phyloP scores from a whole-genome alignment of 2,888 invertebrate species.

The Cheilosia vernalis region DNA sequence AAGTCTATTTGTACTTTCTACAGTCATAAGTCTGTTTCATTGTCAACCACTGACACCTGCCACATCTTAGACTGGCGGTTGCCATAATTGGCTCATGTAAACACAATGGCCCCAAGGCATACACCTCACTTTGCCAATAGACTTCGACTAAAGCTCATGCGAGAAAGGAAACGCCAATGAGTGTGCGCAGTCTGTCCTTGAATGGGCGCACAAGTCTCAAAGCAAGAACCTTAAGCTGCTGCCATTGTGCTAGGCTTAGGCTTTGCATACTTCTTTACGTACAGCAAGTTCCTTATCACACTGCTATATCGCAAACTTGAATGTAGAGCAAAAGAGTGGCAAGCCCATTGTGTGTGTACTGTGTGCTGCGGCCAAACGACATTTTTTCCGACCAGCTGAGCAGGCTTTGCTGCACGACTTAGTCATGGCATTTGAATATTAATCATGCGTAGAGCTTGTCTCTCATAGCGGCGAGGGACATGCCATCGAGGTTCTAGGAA shows the following conservation, averaged over 20 bases:
- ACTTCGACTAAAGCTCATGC: constrained; percentile 2
- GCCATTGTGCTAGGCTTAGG: constrained; percentile 31
- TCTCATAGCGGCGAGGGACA: constrained; percentile 6
- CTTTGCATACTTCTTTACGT: constrained; percentile 22
- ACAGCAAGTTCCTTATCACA: constrained; percentile 38
- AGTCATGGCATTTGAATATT: constrained; percentile 75
- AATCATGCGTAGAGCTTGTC: constrained; percentile 68
- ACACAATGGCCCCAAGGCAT: constrained; percentile 31
- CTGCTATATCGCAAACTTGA: constrained; percentile 28
- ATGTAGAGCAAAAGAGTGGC: constrained; percentile 42
- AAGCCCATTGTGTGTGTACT: constrained; percentile 16
- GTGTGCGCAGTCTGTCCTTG: constrained; percentile 35
- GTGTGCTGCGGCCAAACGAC: constrained; percentile 24
- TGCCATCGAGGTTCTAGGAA: constrained; percentile 34
- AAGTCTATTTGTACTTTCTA: constrained; percentile 5
- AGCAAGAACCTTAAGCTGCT: constrained; percentile 15
- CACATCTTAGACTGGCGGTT: constrained; percentile 3
- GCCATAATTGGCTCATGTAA: constrained; percentile 16
- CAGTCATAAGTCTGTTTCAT: constrained; percentile 26
- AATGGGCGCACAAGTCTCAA: constrained; percentile 14
- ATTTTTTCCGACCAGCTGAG: constrained; percentile 58
- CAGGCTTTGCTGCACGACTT: constrained; percentile 68
- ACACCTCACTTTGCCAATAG: constrained; percentile 32
- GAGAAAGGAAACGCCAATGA: constrained; percentile 12
- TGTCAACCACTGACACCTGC: constrained; percentile 42